phyloP scores from a whole-genome alignment of 2,113 vertebrate species.

The Muntiacus muntjak region DNA sequence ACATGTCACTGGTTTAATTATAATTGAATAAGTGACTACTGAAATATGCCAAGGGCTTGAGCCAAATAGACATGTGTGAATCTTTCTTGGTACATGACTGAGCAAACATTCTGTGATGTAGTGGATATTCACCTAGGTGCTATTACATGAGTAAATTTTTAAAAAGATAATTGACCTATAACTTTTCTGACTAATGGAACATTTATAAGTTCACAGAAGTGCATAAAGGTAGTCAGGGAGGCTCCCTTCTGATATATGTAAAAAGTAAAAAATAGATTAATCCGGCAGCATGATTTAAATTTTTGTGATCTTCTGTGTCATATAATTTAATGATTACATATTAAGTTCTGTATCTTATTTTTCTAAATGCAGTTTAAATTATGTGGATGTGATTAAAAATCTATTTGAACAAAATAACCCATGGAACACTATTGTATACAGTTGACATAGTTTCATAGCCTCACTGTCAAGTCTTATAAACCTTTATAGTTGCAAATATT shows the following conservation, averaged over 20 bases:
- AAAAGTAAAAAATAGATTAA: not conserved
- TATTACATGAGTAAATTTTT: not conserved
- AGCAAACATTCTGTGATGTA: not conserved
- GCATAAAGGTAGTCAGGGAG: not conserved
- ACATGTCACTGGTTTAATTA: conserved; percentile 1
- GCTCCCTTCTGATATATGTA: not conserved
- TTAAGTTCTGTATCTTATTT: not conserved
- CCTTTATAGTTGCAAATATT: not conserved
- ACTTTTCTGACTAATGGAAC: not conserved
- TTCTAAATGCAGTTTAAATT: not conserved
- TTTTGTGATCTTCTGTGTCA: not conserved
- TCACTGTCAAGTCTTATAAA: not conserved
- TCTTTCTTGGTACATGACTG: not conserved
- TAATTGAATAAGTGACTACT: not conserved
- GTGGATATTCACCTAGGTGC: not conserved
- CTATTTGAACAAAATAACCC: not conserved
- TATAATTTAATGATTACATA: not conserved
- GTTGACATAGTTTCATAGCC: not conserved
- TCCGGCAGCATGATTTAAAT: not conserved
- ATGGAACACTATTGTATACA: not conserved
- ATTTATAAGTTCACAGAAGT: not conserved
- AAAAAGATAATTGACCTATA: not conserved
- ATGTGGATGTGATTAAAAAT: not conserved
- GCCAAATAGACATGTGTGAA: not conserved
- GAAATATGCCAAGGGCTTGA: not conserved